Percentiles rank a stretch among this genome's conserved stretches.
These are phyloP conservation scores for Agrochola lota DNA, from an alignment of 2,888 invertebrate species.

Conservation along the genomic window DNA sequence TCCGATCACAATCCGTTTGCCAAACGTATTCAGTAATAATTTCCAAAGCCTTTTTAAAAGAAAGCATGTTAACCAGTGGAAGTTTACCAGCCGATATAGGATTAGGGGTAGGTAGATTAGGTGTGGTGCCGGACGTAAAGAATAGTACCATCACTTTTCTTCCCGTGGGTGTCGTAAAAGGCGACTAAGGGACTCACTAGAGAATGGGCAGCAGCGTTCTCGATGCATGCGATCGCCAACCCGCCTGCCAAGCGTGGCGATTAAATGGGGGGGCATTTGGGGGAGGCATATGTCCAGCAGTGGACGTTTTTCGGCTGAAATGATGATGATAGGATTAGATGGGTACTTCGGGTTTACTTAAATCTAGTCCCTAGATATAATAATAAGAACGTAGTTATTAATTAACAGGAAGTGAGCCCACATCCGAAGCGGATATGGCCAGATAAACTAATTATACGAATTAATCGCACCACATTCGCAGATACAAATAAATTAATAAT, in stretches of 20 bases:
- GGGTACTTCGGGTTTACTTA: background rate
- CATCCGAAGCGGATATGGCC: conserved; percentile 4
- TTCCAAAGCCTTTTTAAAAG: background rate
- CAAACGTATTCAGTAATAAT: background rate
- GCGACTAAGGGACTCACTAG: no score
- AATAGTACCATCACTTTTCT: no score
- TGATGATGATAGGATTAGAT: background rate
- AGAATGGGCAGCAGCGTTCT: no score
- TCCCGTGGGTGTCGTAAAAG: no score
- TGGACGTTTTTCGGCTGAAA: no score
- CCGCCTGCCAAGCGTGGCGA: no score
- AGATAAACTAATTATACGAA: conserved; percentile 23
- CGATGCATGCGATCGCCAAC: no score
- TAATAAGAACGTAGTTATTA: background rate
- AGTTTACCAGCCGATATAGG: background rate
- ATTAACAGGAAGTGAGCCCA: conserved; percentile 16
- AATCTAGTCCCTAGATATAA: background rate
- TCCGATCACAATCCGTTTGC: no score
- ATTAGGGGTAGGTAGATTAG: no score
- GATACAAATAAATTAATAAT: conserved; percentile 8
- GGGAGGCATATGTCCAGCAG: no score
- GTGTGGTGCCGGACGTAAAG: no score
- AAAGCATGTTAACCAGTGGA: background rate
- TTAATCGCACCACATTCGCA: conserved; percentile 7
- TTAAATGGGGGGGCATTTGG: no score